These are phyloP conservation scores for Thamnophis elegans DNA, from an alignment of 2,797 vertebrate genomes.

Conservation along the genomic window DNA sequence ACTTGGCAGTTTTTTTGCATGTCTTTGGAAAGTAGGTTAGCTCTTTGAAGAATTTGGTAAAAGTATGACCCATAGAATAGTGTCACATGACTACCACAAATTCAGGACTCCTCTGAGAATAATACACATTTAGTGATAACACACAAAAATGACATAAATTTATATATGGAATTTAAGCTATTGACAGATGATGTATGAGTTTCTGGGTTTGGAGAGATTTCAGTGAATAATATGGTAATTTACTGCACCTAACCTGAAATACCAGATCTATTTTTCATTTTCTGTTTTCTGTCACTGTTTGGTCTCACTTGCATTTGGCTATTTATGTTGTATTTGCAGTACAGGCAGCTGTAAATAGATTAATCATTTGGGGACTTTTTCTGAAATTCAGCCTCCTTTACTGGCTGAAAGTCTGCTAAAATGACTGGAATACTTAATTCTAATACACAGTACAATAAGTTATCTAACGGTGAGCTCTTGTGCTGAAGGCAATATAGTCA, in stretches of 20 bases:
- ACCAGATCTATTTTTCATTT: conserved; percentile 52
- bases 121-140: conserved; percentile 41
- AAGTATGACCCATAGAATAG: conserved; percentile 15
- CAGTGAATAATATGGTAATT: conserved; percentile 47
- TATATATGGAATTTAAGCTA: conserved; percentile 54
- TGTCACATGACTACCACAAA: conserved; percentile 24
- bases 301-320: conserved; percentile 39
- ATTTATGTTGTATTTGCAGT: not conserved
- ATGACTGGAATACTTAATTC: not conserved
- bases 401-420: not conserved
- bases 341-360: not conserved
- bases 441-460: not conserved
- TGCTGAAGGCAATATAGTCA: not conserved
- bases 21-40: conserved; percentile 31
- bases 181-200: conserved; percentile 53
- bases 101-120: conserved; percentile 43
- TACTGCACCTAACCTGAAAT: conserved; percentile 41
- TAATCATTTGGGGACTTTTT: conserved; percentile 20
- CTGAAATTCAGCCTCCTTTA: conserved; percentile 12
- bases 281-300: conserved; percentile 47
- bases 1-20: conserved; percentile 11
- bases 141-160: conserved; percentile 49
- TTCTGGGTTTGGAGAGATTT: conserved; percentile 41
- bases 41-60: conserved; percentile 32
- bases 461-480: not conserved